A percentile compares a stretch with the other conserved stretches of the same genome.
Evolutionary conservation across 2,888 invertebrate genomes (phyloP).

Genomic region (Eupithecia tripunctaria): DNA sequence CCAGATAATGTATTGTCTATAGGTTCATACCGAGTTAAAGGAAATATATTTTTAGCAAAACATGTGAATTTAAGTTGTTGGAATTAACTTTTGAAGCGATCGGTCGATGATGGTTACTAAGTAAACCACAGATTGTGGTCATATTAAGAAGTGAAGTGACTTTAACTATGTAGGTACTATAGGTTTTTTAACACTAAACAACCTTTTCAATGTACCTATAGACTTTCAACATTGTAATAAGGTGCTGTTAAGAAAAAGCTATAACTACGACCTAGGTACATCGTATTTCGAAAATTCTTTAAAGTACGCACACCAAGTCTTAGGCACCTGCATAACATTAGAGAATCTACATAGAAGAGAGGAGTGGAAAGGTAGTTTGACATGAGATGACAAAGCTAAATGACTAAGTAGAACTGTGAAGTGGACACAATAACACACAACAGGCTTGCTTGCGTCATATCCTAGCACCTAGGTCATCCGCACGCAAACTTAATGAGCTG

Average conservation of each 20-base stretch:
- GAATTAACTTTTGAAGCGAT: no score
- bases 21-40: no score
- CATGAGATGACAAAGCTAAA: conserved; percentile 41
- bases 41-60: background rate
- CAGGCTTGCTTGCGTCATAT: conserved; percentile 73
- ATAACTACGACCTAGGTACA: background rate
- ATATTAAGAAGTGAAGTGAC: no score
- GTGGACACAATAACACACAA: conserved; percentile 51
- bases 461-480: conserved; percentile 51
- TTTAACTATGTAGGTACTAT: no score
- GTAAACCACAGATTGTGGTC: background rate
- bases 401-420: conserved; percentile 56
- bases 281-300: background rate
- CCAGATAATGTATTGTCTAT: no score
- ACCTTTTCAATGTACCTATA: background rate
- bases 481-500: conserved; percentile 45
- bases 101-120: no score
- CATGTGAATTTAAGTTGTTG: no score
- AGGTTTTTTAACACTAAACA: no score
- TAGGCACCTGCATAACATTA: background rate
- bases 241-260: no score
- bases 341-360: background rate
- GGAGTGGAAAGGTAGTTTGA: conserved; percentile 69
- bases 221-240: no score
- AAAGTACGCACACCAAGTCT: background rate